Evolutionary conservation across 2,113 vertebrate species (phyloP).

Genomic region (Lethenteron camtschaticum): DNA sequence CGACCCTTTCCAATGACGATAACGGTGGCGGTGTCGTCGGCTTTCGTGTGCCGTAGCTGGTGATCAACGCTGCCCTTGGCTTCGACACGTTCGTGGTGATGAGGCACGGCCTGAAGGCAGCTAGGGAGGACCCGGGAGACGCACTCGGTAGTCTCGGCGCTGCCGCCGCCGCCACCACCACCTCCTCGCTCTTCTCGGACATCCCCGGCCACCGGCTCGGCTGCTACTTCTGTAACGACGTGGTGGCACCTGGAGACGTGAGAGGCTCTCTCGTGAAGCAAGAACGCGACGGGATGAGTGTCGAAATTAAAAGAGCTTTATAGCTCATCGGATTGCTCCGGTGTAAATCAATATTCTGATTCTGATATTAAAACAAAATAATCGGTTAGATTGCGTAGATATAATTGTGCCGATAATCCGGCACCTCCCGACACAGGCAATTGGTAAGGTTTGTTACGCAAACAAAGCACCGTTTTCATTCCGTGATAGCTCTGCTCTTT

Average conservation of each 20-base stretch:
- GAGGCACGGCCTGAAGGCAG: constrained; percentile 76
- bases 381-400: too few relatives aligned
- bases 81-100: constrained; percentile 98
- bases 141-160: constrained; percentile 7
- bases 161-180: constrained; percentile 17
- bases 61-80: constrained; percentile 76
- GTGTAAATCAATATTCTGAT: too few relatives aligned
- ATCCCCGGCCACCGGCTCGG: constrained; percentile 86
- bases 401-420: too few relatives aligned
- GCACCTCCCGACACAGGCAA: too few relatives aligned
- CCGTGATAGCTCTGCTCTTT: too few relatives aligned
- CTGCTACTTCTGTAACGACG: constrained; percentile 97
- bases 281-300: too few relatives aligned
- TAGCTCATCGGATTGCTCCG: too few relatives aligned
- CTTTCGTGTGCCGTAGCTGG: constrained; percentile 30
- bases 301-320: too few relatives aligned
- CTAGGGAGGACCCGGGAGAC: constrained; percentile 18
- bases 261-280: constrained; percentile 17
- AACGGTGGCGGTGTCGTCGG: constrained; percentile 11
- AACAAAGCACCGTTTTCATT: too few relatives aligned
- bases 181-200: constrained; percentile 76
- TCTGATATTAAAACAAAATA: too few relatives aligned
- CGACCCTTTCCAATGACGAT: constrained; percentile 3
- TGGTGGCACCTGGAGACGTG: constrained; percentile 89
- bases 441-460: too few relatives aligned